Evolutionary conservation across 2,888 invertebrate genomes (phyloP), one percentile per base, ranked within the genome.

Genomic region (Trachelus iudaicus): DNA sequence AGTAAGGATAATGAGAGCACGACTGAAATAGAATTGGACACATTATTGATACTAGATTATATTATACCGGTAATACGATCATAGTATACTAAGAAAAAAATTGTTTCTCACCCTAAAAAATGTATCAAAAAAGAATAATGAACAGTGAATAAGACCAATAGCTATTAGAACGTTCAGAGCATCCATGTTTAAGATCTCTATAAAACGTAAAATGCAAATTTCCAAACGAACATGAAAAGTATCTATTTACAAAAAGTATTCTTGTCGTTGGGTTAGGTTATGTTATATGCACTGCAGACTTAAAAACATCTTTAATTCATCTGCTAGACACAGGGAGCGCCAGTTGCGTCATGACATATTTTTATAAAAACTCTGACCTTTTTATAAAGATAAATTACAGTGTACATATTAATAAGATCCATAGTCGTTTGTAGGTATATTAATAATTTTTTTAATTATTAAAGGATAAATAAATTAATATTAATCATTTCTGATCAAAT

Each of bases 1-100:
- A 93, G 89, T 97, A 97, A 0, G 97, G 96, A 89, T 96, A 95
- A 89, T 96, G 96, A 92, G 96, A 95, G 91, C 97, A 97, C 89
- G 96, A 96, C 97, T 97, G 93, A 82, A 93, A 94, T 91, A 83
- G 79, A 85, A 86, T 77, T 77, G 69, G 23, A 75, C 11, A 69
- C 33, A 69, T 79, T 78, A 34, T 79, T 35, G 12, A 13, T 15
- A 71, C 11, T 23, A 33, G 31, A 6, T 40, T 11, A 68, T 40
- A 30, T 34, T 30, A 34, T 71, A 56, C 23, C 13, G 34, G 34
- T 34, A 75, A 73, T 79, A 35, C 56, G n/a, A 30, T 15, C 75
- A 69, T 69, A 30, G 30, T 69, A 69, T 71, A 71, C 13, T 31
- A 71, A 34, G 31, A n/a, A 33, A 30, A 12, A 12, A 31, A 6